These are phyloP conservation scores for Allolobophora icterica DNA, from an alignment of 2,888 invertebrate genomes.

Conservation along the genomic window DNA sequence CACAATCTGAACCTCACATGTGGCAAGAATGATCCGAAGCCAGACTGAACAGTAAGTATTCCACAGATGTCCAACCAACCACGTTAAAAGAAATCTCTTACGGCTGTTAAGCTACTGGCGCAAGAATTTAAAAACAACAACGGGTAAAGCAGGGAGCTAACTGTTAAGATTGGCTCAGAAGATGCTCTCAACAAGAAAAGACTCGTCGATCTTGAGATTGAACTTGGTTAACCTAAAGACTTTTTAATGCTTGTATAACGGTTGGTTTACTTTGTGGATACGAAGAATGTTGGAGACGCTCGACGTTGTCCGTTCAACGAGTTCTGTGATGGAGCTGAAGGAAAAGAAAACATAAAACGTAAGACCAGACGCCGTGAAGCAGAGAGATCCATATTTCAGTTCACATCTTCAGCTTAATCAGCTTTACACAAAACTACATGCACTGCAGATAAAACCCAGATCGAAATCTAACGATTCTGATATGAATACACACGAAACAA, in stretches of 20 bases:
- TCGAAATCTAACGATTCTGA: too few relatives aligned
- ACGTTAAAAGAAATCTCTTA: too few relatives aligned
- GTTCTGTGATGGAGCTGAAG: neutral
- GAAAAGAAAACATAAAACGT: neutral
- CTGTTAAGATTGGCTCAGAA: neutral
- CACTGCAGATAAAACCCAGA: neutral
- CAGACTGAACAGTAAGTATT: neutral
- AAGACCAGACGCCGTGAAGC: neutral
- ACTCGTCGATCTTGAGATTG: neutral
- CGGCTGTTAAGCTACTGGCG: too few relatives aligned
- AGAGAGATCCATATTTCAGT: neutral
- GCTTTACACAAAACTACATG: too few relatives aligned
- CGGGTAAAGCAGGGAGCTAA: neutral
- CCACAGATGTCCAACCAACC: neutral
- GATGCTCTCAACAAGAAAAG: neutral
- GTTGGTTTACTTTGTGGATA: neutral
- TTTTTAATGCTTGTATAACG: neutral
- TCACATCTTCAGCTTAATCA: neutral
- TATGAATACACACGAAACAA: too few relatives aligned
- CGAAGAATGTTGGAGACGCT: slow-evolving; percentile 22
- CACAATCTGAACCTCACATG: neutral
- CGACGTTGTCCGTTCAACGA: neutral
- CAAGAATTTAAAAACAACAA: neutral
- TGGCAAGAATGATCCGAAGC: neutral
- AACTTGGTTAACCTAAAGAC: neutral